Conservation (phyloP, 2,113 vertebrate genomes). For the Crotalus tigris region DNA sequence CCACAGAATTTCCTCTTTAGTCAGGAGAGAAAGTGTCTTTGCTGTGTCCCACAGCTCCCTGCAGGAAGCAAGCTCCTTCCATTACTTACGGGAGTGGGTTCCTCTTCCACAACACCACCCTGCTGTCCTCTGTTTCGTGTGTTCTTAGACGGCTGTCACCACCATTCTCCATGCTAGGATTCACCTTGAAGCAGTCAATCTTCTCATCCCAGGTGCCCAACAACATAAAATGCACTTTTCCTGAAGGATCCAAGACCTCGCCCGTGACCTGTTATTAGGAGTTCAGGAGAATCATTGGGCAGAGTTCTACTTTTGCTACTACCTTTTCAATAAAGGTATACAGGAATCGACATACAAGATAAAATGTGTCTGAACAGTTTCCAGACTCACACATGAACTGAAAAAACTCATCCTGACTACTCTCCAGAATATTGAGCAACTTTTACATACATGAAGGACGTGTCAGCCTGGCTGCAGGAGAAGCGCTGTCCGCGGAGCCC, state of each 20-base stretch:
- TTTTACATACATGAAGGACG: neutral
- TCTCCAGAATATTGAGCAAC: neutral
- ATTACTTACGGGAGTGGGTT: conserved; percentile 88
- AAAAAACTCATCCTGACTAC: neutral
- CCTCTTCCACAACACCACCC: conserved; percentile 83
- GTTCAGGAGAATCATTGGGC: neutral
- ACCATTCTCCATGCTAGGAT: conserved; percentile 80
- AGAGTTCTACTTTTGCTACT: neutral
- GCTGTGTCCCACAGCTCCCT: neutral
- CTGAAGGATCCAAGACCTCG: conserved; percentile 85
- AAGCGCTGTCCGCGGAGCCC: neutral
- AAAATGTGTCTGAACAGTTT: neutral
- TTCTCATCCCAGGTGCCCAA: conserved; percentile 97
- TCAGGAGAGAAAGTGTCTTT: neutral
- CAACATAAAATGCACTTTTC: conserved; percentile 88
- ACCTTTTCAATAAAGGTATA: neutral
- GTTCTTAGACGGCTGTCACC: conserved; percentile 80
- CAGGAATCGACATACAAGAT: neutral
- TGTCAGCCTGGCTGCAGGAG: too few relatives aligned
- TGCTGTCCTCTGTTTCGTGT: conserved; percentile 79
- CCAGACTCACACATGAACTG: neutral
- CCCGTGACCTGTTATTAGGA: conserved; percentile 82
- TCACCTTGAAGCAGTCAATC: conserved; percentile 90
- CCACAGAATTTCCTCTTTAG: neutral
- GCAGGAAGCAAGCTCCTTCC: neutral